These are phyloP conservation scores for Litocranius walleri DNA, from an alignment of 2,113 vertebrate genomes.

Conservation along the genomic window DNA sequence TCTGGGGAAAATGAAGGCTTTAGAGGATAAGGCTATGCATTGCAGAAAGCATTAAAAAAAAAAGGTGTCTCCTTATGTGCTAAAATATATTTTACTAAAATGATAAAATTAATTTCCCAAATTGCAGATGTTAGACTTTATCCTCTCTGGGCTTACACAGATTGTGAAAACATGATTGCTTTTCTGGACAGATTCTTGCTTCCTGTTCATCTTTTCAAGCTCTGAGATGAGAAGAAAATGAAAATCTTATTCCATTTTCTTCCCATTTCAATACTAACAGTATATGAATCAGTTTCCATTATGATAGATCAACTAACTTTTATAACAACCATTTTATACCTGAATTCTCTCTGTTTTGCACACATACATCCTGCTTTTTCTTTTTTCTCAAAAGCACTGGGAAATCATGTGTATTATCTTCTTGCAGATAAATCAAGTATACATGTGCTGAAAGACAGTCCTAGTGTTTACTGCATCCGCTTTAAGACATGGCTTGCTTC, in stretches of 20 bases:
- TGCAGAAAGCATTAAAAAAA: neutral
- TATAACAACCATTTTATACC: neutral
- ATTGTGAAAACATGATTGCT: neutral
- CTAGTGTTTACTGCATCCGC: neutral
- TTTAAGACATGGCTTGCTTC: neutral
- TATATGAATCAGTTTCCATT: neutral
- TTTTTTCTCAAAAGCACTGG: neutral
- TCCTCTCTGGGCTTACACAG: neutral
- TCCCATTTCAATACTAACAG: neutral
- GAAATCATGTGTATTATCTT: neutral
- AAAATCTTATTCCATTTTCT: neutral
- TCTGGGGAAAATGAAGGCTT: conserved; percentile 38
- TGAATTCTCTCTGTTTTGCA: neutral
- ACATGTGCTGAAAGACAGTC: neutral
- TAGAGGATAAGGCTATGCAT: neutral
- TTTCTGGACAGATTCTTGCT: neutral
- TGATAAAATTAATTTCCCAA: conserved; percentile 38
- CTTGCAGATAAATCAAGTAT: neutral
- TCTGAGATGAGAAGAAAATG: neutral
- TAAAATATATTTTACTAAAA: conserved; percentile 32
- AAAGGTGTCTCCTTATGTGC: neutral
- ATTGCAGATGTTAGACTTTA: conserved; percentile 14
- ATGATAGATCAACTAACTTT: neutral
- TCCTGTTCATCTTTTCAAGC: neutral
- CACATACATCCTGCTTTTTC: neutral